Percentiles rank a stretch among this genome's conserved stretches.
Evolutionary conservation across 92 coral and sea anemone genomes (phyloP).

Genomic region (Muricea muricata): DNA sequence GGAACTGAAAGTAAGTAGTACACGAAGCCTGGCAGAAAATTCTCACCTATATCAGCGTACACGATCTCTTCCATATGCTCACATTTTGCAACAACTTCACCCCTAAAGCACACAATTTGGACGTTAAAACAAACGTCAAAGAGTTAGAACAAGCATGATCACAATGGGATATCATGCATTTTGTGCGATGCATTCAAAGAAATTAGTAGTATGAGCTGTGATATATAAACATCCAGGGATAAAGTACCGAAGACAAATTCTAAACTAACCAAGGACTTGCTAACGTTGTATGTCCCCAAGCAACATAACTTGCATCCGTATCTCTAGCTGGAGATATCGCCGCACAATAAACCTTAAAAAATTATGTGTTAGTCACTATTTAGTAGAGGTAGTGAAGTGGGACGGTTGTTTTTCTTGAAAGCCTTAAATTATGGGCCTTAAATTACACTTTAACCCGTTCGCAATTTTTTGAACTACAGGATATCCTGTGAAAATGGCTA

Average conservation of each 20-base stretch:
- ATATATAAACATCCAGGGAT: too few species aligned
- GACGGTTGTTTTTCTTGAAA: too few species aligned
- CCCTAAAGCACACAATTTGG: slow-evolving; percentile 61
- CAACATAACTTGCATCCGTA: slow-evolving; percentile 84
- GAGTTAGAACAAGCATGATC: background rate
- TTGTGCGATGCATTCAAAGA: too few species aligned
- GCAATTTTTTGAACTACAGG: too few species aligned
- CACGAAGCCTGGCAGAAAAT: background rate
- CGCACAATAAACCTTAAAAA: slow-evolving; percentile 82
- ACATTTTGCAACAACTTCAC: slow-evolving; percentile 85
- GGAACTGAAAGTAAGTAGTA: too few species aligned
- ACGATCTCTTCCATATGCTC: slow-evolving; percentile 88
- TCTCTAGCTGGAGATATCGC: slow-evolving; percentile 96
- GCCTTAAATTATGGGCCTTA: too few species aligned
- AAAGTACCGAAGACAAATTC: background rate
- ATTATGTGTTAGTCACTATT: too few species aligned
- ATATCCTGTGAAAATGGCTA: too few species aligned
- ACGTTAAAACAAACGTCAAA: background rate
- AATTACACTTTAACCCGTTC: too few species aligned
- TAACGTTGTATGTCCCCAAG: slow-evolving; percentile 95
- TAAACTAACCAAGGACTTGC: slow-evolving; percentile 83
- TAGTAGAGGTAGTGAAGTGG: too few species aligned
- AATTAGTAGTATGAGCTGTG: too few species aligned
- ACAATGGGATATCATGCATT: background rate
- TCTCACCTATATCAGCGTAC: slow-evolving; percentile 90